Evolutionary conservation across 2,113 vertebrate genomes (phyloP), one percentile per base, ranked within the genome.

Genomic region (Amazona guildingii): DNA sequence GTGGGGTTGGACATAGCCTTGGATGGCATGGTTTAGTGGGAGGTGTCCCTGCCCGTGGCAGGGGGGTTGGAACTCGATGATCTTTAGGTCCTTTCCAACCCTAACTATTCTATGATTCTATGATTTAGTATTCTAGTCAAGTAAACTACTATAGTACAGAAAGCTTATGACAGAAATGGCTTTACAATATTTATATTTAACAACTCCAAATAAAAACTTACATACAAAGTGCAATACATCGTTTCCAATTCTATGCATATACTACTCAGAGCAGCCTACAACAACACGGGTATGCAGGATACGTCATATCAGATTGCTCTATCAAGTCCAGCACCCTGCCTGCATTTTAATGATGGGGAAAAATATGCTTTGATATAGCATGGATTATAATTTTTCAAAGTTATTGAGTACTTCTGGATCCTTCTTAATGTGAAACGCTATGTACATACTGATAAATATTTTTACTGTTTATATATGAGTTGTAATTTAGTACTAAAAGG

Each of bases 271-370:
- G 85, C 83, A 92, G 80, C 59, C 86, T 21, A 48, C 64, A 92
- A 8, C 28, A 78, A 57, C 83, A 59, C 29, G 43, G 85, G 49
- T 37, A 44, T 28, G 51, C 83, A 88, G 83, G 83, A 88, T 75
- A 66, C 11, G 4, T 52, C 92, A 31, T 16, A 90, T 63, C 93
- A 64, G 76, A 95, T 81, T 88, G 61, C 9, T 93, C 79, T 92
- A 67, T 88, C 85, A 83, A n/a, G 51, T 37, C 69, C 73, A 81
- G 57, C 7, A 43, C n/a, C 52, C 92, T 64, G 35, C 69, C 68
- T 90, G 93, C 79, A 96, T 96, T 82, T 93, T 83, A 93, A 88
- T 95, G 69, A 93, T 61, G 68, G 79, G n/a, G 29, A 14, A 69
- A 84, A 92, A 9, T 16, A 81, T 57, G 51, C 77, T 62, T 84